These are phyloP conservation scores for Zapus hudsonius DNA, from an alignment of 2,113 vertebrate genomes.

Conservation along the genomic window DNA sequence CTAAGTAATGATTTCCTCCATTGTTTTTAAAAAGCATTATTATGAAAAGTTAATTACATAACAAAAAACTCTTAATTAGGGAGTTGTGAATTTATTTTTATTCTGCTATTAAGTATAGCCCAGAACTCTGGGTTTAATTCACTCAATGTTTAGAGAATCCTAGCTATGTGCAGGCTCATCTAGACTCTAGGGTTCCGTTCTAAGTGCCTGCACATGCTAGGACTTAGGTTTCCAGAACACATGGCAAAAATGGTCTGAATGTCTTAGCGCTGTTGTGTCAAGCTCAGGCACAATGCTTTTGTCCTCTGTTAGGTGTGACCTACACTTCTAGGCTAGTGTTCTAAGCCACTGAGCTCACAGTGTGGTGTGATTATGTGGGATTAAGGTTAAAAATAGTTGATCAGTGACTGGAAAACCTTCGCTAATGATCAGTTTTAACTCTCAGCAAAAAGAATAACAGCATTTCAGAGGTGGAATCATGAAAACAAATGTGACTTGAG, in stretches of 20 bases:
- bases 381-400: conserved; percentile 45
- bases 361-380: conserved; percentile 24
- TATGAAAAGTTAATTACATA: not conserved
- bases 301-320: not conserved
- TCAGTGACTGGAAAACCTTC: conserved; percentile 16
- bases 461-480: conserved; percentile 15
- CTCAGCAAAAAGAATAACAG: conserved; percentile 10
- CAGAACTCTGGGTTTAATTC: not conserved
- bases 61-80: not conserved
- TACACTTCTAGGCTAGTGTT: conserved; percentile 2
- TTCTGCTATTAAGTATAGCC: not conserved
- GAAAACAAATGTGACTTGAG: not conserved
- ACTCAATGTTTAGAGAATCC: not conserved
- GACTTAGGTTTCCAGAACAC: not conserved
- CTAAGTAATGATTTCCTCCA: not conserved
- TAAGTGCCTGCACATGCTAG: not conserved
- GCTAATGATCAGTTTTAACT: not conserved
- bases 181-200: not conserved
- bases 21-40: conserved; percentile 22
- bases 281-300: not conserved
- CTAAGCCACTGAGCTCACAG: not conserved
- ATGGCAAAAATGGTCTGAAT: not conserved
- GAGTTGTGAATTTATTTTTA: not conserved
- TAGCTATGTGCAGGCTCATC: not conserved
- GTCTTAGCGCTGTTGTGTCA: conserved; percentile 1